Percentiles rank a stretch among this genome's conserved stretches.
phyloP scores from a whole-genome alignment of 2,888 invertebrate species.

The Phragmatobia fuliginosa region DNA sequence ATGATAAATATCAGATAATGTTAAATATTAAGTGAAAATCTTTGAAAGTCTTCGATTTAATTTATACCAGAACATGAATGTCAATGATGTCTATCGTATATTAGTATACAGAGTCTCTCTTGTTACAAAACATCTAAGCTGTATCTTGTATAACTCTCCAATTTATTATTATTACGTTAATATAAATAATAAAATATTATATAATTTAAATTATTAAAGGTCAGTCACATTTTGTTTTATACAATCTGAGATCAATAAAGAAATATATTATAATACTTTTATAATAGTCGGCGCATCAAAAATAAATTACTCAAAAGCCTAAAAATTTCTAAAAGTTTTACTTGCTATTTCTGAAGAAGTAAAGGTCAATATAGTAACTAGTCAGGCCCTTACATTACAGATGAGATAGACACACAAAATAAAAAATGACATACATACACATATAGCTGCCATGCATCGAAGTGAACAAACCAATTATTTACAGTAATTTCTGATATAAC shows the following conservation, averaged over 20 bases:
- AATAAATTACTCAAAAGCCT: neutral
- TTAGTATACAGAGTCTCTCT: neutral
- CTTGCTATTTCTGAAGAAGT: neutral
- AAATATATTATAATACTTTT: too few species aligned
- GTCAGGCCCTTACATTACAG: neutral
- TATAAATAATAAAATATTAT: too few species aligned
- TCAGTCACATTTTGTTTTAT: neutral
- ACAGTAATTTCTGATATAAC: slow-evolving; percentile 10
- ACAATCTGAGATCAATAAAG: too few species aligned
- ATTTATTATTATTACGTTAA: neutral
- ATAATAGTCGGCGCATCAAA: too few species aligned
- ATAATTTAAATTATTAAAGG: neutral
- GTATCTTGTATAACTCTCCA: neutral
- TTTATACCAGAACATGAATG: neutral
- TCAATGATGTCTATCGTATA: neutral
- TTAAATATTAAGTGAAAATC: neutral
- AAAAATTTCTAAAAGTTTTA: too few species aligned
- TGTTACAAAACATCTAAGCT: neutral
- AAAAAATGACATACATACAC: slow-evolving; percentile 4
- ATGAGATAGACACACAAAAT: neutral
- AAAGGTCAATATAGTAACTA: neutral
- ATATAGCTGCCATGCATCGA: slow-evolving; percentile 4
- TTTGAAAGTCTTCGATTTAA: neutral
- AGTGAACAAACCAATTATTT: slow-evolving; percentile 18
- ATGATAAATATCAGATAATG: neutral